Percentiles rank a stretch among this genome's conserved stretches.
These are phyloP conservation scores for Melinopterus prodromus DNA, from an alignment of 2,888 invertebrate genomes.

Conservation along the genomic window DNA sequence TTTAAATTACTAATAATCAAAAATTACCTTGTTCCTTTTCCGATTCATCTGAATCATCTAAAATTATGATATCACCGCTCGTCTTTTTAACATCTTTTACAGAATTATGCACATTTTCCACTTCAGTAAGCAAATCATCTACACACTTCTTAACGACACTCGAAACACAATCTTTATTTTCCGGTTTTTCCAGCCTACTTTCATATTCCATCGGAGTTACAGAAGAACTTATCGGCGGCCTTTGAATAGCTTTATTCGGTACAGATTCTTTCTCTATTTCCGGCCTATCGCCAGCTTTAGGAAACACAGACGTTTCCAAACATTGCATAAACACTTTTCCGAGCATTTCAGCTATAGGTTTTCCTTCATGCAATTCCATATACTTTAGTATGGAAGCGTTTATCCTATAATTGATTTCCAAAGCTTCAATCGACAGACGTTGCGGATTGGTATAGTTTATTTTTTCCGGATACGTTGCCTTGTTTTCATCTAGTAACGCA, in stretches of 20 bases:
- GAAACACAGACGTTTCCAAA: conserved; percentile 55
- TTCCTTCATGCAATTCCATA: conserved; percentile 79
- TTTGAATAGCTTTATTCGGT: conserved; percentile 11
- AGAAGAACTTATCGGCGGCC: background rate
- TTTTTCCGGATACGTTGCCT: conserved; percentile 85
- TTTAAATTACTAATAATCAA: background rate
- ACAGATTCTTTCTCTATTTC: conserved; percentile 38
- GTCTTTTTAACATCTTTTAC: conserved; percentile 27
- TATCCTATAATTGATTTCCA: conserved; percentile 86
- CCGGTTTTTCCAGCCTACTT: conserved; percentile 32
- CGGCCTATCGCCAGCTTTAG: conserved; percentile 43
- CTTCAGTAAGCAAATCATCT: conserved; percentile 45
- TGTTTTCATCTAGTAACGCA: conserved; percentile 78
- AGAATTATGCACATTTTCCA: conserved; percentile 41
- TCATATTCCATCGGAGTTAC: conserved; percentile 32
- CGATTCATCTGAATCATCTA: conserved; percentile 43
- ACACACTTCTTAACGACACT: conserved; percentile 41
- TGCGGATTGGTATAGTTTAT: conserved; percentile 87
- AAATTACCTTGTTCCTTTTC: conserved; percentile 30
- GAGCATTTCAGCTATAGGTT: conserved; percentile 67
- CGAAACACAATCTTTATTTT: conserved; percentile 30
- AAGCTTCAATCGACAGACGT: conserved; percentile 84
- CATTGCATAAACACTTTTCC: conserved; percentile 69
- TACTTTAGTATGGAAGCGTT: conserved; percentile 91
- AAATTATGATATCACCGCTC: conserved; percentile 40